Base-by-base conservation (phyloP, 2,888 invertebrate genomes). In the Ecdyonurus torrentis region DNA sequence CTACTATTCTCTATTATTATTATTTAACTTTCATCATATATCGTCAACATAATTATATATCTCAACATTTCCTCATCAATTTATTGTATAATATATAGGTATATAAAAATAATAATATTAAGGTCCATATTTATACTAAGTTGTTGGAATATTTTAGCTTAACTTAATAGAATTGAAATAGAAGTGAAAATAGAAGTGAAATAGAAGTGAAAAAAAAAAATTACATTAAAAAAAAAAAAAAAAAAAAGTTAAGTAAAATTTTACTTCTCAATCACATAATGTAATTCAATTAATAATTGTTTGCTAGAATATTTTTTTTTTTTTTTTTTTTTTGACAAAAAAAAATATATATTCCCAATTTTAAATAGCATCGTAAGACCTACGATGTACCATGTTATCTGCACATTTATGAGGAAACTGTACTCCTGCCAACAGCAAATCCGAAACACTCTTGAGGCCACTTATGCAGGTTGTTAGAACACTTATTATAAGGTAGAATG, bases 371-470 rank as follows among this genome's bases (percentile, higher is more conserved):
- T 69, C 67, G 64, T 72, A 73, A 1, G 72, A 71, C 25, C 70
- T 67, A 25, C 71, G 69, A 61, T 72, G 69, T 18, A 74, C 69
- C 71, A 74, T 72, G 64, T 74, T 74, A 59, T 70, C 68, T 2
- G 73, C 70, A 62, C 74, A 74, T 59, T 69, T 71, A 66, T 71
- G 67, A 0, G 74, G 73, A 63, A 74, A 74, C 68, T 69, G 72
- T 10, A 74, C 67, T 15, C 75, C 74, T 23, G 71, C 70, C 63
- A 74, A 67, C 5, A 73, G 66, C 23, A 72, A 65, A 24, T 74
- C 74, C 7, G 72, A 69, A 1, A 72, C 63, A 1, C 66, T 63
- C 65, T 71, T 70, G 7, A 73, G 68, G 22, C 70, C 69, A 22
- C 67, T 69, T 25, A 72, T 66, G 63, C 74, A 75, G 0, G 74